phyloP scores from a whole-genome alignment of 2,888 invertebrate species.

The Tubulanus polymorphus region DNA sequence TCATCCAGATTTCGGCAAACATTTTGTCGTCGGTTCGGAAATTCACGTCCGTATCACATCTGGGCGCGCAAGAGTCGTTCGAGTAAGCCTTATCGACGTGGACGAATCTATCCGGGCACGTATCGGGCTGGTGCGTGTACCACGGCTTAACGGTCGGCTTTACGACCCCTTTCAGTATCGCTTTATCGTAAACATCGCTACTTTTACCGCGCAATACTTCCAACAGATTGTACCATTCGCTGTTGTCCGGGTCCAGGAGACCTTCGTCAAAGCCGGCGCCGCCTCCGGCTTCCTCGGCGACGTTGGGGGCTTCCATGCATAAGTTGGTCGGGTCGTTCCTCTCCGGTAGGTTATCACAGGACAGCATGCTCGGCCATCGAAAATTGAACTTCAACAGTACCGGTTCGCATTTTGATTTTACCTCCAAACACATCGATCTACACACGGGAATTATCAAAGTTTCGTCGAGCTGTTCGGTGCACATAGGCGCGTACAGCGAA shows the following conservation, averaged over 20 bases:
- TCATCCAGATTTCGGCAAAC: constrained; percentile 70
- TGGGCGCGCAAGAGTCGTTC: constrained; percentile 47
- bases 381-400: constrained; percentile 64
- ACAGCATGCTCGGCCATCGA: constrained; percentile 69
- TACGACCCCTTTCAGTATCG: constrained; percentile 8
- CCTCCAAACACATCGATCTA: constrained; percentile 75
- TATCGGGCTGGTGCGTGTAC: constrained; percentile 2
- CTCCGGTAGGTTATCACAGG: constrained; percentile 77
- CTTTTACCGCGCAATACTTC: constrained; percentile 15
- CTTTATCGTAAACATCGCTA: not conserved
- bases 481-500: constrained; percentile 85
- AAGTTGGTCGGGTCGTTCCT: constrained; percentile 57
- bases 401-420: constrained; percentile 54
- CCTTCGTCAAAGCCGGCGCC: constrained; percentile 23
- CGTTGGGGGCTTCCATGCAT: constrained; percentile 67
- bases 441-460: constrained; percentile 74
- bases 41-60: constrained; percentile 66
- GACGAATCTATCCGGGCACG: constrained; percentile 42
- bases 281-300: constrained; percentile 25
- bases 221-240: constrained; percentile 27
- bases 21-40: constrained; percentile 67
- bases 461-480: constrained; percentile 79
- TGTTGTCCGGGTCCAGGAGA: constrained; percentile 22
- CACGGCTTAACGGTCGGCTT: not conserved
- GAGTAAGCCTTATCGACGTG: constrained; percentile 32